Conservation (phyloP, 2,888 invertebrate genomes). For the Alsophila aescularia region DNA sequence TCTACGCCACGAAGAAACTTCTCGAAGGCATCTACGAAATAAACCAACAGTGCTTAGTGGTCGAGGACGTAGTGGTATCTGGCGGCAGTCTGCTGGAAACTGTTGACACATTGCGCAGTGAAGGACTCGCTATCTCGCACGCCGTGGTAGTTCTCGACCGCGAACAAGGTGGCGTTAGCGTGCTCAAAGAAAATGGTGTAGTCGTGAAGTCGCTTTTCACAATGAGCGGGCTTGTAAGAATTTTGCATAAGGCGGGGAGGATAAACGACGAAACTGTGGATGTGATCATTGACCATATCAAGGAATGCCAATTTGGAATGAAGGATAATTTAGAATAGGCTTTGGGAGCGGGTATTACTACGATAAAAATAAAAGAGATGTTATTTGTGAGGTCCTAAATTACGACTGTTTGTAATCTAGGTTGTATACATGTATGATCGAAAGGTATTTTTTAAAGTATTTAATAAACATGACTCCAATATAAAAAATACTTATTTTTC, state of each 20-base stretch:
- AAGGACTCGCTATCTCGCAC: conserved; percentile 88
- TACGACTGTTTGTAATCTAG: too few relatives aligned
- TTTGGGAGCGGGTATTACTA: neutral
- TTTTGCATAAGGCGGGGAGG: conserved; percentile 86
- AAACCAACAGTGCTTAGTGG: conserved; percentile 91
- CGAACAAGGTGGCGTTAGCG: conserved; percentile 93
- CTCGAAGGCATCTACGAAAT: conserved; percentile 92
- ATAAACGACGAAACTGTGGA: conserved; percentile 80
- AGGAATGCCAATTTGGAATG: conserved; percentile 67
- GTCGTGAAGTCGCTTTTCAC: conserved; percentile 88
- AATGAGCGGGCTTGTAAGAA: conserved; percentile 86
- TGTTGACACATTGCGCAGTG: conserved; percentile 86
- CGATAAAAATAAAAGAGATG: neutral
- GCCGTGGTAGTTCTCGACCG: conserved; percentile 96
- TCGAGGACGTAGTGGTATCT: conserved; percentile 97
- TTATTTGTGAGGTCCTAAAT: too few relatives aligned
- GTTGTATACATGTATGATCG: too few relatives aligned
- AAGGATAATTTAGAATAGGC: conserved; percentile 57
- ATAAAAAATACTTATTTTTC: too few relatives aligned
- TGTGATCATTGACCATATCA: conserved; percentile 70
- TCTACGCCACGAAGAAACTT: conserved; percentile 96
- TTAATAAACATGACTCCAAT: too few relatives aligned
- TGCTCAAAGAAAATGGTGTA: conserved; percentile 89
- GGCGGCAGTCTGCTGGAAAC: conserved; percentile 97
- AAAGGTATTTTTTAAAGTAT: too few relatives aligned